Conservation (phyloP, 1,140 invertebrate species). For the Bemisia tabaci region DNA sequence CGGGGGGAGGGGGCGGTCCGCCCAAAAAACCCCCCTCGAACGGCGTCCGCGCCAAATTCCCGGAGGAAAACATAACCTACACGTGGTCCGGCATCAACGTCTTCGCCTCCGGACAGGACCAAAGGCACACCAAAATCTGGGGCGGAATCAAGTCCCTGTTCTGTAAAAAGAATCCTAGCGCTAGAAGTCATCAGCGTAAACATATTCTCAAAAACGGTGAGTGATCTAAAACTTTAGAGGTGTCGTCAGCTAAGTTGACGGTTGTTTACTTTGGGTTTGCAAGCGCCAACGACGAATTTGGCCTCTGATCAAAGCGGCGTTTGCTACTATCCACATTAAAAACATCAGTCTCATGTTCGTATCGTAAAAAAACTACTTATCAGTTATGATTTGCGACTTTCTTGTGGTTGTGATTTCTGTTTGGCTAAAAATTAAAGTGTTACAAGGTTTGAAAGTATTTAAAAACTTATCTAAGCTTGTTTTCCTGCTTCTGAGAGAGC, state of each 20-base stretch:
- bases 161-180: conserved; percentile 23
- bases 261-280: conserved; percentile 2
- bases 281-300: neutral
- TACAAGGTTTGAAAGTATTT: no score
- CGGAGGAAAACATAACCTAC: conserved; percentile 39
- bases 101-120: conserved; percentile 34
- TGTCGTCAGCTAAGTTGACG: no score
- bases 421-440: no score
- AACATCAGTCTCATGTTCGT: neutral
- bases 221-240: no score
- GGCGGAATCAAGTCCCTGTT: conserved; percentile 6
- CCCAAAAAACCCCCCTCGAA: neutral
- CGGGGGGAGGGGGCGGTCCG: no score
- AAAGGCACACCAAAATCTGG: conserved; percentile 13
- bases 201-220: conserved; percentile 53
- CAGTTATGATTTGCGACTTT: no score
- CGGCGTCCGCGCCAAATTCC: conserved; percentile 19
- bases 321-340: no score
- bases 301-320: no score
- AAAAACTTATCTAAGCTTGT: no score
- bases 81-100: conserved; percentile 56
- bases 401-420: no score
- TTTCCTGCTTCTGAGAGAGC: no score
- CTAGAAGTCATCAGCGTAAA: conserved; percentile 34
- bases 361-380: neutral